These are phyloP conservation scores for Hemitrygon akajei DNA, from an alignment of 2,797 vertebrate genomes.

Conservation along the genomic window DNA sequence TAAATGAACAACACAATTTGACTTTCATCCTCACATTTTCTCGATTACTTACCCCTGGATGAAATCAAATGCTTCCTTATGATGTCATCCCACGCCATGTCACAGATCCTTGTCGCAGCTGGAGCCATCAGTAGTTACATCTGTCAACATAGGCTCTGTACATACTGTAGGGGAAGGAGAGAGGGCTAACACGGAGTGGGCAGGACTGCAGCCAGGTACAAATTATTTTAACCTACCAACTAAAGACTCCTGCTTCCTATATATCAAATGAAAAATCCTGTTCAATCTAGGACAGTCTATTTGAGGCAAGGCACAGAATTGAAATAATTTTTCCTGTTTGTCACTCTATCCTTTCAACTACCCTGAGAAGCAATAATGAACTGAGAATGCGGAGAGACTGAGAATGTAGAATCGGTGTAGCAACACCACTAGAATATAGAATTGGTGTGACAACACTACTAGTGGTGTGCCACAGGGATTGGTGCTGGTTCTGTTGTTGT, in stretches of 20 bases:
- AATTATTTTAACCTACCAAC: background rate
- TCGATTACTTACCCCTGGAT: conserved; percentile 43
- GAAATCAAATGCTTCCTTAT: conserved; percentile 54
- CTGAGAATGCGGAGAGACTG: too few species aligned
- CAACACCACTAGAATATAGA: too few species aligned
- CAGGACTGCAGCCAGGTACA: conserved; percentile 38
- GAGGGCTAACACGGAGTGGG: conserved; percentile 27
- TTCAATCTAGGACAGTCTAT: too few species aligned
- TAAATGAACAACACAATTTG: background rate
- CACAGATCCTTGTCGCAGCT: conserved; percentile 63
- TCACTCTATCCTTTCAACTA: background rate
- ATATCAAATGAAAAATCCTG: background rate
- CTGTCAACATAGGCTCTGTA: conserved; percentile 45
- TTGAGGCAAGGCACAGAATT: background rate
- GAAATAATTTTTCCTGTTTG: too few species aligned
- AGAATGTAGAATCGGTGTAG: too few species aligned
- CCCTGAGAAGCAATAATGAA: background rate
- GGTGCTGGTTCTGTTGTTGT: too few species aligned
- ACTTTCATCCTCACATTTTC: background rate
- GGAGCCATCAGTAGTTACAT: conserved; percentile 63
- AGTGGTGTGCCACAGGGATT: too few species aligned
- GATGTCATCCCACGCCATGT: conserved; percentile 56
- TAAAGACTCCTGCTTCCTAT: background rate
- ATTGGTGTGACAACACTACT: too few species aligned
- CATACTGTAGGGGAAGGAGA: conserved; percentile 38